A percentile compares a stretch with the other conserved stretches of the same genome.
Conservation (phyloP, 2,888 invertebrate species). For the Laspeyria flexula region DNA sequence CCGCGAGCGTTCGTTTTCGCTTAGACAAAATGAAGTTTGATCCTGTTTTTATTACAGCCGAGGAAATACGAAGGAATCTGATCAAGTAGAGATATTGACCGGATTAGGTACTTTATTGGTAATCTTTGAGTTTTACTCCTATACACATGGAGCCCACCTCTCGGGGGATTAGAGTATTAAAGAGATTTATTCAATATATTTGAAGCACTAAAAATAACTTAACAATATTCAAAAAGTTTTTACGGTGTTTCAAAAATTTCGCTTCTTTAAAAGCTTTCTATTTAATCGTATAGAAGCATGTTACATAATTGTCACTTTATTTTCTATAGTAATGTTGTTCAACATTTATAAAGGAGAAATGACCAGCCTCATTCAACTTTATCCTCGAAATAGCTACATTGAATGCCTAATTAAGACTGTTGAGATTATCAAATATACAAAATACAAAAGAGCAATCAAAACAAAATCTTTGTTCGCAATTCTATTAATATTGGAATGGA, state of each 20-base stretch:
- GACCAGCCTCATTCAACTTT: too few species aligned
- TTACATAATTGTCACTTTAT: too few species aligned
- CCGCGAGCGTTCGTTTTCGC: conserved; percentile 57
- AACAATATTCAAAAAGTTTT: too few species aligned
- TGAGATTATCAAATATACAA: background rate
- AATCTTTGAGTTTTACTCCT: conserved; percentile 1
- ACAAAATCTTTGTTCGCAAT: conserved; percentile 25
- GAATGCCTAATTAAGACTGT: background rate
- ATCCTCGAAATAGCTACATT: too few species aligned
- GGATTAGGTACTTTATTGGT: conserved; percentile 14
- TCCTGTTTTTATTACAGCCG: conserved; percentile 59
- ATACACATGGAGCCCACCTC: background rate
- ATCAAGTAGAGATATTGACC: conserved; percentile 32
- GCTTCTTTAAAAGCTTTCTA: too few species aligned
- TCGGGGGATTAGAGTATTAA: background rate
- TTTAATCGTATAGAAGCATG: too few species aligned
- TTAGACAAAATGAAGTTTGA: conserved; percentile 66
- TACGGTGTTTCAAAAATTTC: too few species aligned
- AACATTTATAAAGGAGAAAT: too few species aligned
- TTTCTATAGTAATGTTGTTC: too few species aligned
- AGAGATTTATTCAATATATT: background rate
- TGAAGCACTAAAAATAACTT: background rate
- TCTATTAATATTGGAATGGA: conserved; percentile 22
- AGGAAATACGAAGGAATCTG: conserved; percentile 39
- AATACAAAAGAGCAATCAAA: conserved; percentile 10